Percentiles rank a stretch among this genome's conserved stretches.
Evolutionary conservation across 2,797 vertebrate genomes (phyloP).

Genomic region (Pipistrellus pygmaeus): DNA sequence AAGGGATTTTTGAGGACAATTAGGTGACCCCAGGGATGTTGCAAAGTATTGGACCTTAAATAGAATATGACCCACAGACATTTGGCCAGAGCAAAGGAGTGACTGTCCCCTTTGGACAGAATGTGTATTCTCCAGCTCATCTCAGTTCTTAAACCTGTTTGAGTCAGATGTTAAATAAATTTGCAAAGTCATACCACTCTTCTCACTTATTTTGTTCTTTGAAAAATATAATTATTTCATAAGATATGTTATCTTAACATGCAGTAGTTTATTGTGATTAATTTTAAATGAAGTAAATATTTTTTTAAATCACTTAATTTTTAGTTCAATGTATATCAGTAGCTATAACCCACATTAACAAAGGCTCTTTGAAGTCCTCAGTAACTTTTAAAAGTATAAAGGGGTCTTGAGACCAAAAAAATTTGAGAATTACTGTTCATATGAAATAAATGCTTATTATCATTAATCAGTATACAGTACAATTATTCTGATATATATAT

Average conservation of each 20-base stretch:
- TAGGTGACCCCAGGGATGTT: neutral
- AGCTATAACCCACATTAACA: neutral
- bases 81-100: neutral
- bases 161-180: neutral
- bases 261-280: neutral
- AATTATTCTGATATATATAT: neutral
- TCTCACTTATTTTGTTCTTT: neutral
- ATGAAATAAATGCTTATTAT: neutral
- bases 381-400: neutral
- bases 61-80: neutral
- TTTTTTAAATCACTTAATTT: neutral
- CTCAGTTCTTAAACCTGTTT: neutral
- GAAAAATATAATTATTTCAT: neutral
- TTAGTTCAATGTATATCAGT: neutral
- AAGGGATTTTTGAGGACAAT: neutral
- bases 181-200: neutral
- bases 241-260: neutral
- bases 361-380: neutral
- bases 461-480: neutral
- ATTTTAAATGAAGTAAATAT: conserved; percentile 5
- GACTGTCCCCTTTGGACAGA: neutral
- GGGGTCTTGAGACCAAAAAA: neutral
- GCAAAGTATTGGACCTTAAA: neutral
- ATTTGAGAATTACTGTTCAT: conserved; percentile 18
- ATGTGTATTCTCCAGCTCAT: neutral